Percentiles rank a stretch among this genome's conserved stretches.
phyloP scores from a whole-genome alignment of 1,140 invertebrate species.

The Coelopa frigida region DNA sequence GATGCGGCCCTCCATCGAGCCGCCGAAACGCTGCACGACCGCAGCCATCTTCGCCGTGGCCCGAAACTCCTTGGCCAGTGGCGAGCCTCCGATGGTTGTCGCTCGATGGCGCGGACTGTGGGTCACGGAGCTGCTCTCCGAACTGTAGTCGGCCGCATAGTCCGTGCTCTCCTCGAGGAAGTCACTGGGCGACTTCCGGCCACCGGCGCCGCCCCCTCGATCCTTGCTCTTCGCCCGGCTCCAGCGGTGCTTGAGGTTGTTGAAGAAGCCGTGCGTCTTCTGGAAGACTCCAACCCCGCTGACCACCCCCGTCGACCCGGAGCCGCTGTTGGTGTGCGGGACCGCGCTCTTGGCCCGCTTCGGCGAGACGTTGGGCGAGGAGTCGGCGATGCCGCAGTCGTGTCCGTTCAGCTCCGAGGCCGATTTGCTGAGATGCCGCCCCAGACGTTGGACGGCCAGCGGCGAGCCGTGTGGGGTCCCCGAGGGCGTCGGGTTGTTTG shows the following conservation, averaged over 20 bases:
- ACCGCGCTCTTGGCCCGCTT: conserved; percentile 47
- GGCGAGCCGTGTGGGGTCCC: conserved; percentile 34
- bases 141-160: conserved; percentile 66
- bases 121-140: conserved; percentile 62
- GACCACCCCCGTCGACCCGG: background rate
- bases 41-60: conserved; percentile 41
- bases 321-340: conserved; percentile 24
- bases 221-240: conserved; percentile 56
- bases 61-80: conserved; percentile 32
- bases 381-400: conserved; percentile 29
- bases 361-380: conserved; percentile 43
- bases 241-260: conserved; percentile 60
- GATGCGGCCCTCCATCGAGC: conserved; percentile 44
- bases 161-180: conserved; percentile 54
- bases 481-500: no score
- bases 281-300: conserved; percentile 53
- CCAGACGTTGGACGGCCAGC: conserved; percentile 30
- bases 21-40: conserved; percentile 38
- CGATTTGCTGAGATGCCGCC: conserved; percentile 50
- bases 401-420: conserved; percentile 49
- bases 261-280: conserved; percentile 64
- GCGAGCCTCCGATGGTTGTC: conserved; percentile 36
- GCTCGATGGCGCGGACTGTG: conserved; percentile 58
- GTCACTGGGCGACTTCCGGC: conserved; percentile 46
- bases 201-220: conserved; percentile 45